Conservation (phyloP, 1,140 invertebrate species). For the Drosophila mojavensis region DNA sequence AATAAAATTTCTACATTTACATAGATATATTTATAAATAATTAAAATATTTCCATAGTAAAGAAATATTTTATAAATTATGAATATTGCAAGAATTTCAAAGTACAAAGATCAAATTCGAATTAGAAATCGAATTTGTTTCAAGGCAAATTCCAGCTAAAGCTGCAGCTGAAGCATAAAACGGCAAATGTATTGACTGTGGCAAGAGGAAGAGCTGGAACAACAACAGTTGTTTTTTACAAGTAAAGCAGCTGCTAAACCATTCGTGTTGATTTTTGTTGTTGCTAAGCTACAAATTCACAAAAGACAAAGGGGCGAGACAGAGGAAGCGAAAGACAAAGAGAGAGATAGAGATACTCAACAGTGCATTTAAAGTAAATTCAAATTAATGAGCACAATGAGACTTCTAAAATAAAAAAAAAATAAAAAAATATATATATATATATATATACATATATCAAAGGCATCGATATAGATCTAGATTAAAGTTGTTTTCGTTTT, state of each 20-base stretch:
- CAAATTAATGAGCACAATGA: conserved; percentile 23
- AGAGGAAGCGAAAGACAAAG: not conserved
- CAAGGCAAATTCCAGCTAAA: no score
- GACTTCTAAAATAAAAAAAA: not conserved
- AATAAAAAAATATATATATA: no score
- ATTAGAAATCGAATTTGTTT: no score
- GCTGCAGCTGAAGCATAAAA: not conserved
- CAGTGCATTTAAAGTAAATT: conserved; percentile 20
- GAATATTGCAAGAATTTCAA: no score
- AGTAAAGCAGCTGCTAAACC: conserved; percentile 11
- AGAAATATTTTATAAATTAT: no score
- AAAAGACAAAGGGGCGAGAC: no score
- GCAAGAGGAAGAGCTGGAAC: not conserved
- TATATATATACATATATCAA: no score
- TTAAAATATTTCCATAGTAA: no score
- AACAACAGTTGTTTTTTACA: not conserved
- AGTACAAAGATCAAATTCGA: no score
- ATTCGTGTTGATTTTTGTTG: conserved; percentile 14
- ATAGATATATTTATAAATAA: no score
- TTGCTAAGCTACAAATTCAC: conserved; percentile 30
- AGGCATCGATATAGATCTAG: no score
- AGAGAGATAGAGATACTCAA: not conserved
- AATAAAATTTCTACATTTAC: no score
- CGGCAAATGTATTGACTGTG: not conserved
- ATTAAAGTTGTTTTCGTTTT: not conserved